These are phyloP conservation scores for Mionectes macconnelli DNA, from an alignment of 2,113 vertebrate species.

Conservation along the genomic window DNA sequence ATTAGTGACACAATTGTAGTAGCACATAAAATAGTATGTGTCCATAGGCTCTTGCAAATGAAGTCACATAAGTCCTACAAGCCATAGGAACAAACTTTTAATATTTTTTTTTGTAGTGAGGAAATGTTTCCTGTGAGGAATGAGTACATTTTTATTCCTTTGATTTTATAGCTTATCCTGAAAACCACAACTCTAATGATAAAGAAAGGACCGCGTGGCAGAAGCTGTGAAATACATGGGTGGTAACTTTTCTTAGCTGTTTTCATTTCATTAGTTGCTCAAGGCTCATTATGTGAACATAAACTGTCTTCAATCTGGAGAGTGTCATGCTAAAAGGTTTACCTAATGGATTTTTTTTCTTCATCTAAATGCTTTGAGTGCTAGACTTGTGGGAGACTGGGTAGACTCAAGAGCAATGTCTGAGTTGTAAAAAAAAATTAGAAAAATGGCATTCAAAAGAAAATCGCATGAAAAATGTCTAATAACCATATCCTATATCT, in stretches of 20 bases:
- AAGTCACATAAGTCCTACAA: background rate
- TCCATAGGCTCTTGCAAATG: background rate
- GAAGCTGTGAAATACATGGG: background rate
- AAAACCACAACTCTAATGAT: background rate
- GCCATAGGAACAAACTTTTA: background rate
- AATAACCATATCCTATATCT: background rate
- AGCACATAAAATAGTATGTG: background rate
- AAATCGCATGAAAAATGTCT: background rate
- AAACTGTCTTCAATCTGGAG: background rate
- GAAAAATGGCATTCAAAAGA: background rate
- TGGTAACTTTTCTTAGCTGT: background rate
- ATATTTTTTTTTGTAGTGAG: background rate
- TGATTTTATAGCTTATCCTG: background rate
- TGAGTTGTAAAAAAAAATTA: background rate
- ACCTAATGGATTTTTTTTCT: background rate
- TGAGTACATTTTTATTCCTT: background rate
- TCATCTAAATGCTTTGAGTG: background rate
- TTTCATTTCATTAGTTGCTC: constrained; percentile 30
- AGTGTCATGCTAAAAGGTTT: background rate
- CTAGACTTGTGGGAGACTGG: background rate
- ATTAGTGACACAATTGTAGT: background rate
- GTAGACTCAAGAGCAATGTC: background rate
- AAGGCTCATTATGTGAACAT: background rate
- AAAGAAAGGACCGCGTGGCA: background rate
- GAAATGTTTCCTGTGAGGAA: background rate